Base-by-base conservation (phyloP, 2,113 vertebrate genomes). In the Salvelinus fontinalis region DNA sequence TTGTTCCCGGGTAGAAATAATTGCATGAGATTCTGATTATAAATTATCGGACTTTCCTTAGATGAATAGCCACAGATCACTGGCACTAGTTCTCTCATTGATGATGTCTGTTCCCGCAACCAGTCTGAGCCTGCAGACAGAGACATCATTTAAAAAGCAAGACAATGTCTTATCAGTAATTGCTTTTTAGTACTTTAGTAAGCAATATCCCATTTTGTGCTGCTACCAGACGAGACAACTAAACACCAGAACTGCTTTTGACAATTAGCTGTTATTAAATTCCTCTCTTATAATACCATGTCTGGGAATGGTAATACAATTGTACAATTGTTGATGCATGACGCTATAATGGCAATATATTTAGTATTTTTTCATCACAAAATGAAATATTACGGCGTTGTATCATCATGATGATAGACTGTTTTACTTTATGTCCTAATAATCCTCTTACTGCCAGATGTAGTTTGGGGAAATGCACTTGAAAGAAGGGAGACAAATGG, bases 401-500 rank as follows among this genome's bases (percentile, higher is more conserved):
- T 14, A 54, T 54, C 16, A 54, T 54, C 49, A 54, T 54, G 49
- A 13, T 51, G 49, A 51, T 51, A 51, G 49, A 14, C 14, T 51
- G 49, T 54, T 54, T 75, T 11, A 44, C 8, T 75, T 78, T 75
- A 73, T 62, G 18, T 60, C 49, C 64, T 74, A 75, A 75, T 83
- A 72, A 81, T 81, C 62, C 77, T 70, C 54, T 76, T 64, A 70
- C 74, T 78, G 79, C 69, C 75, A 26, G 13, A 60, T 71, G 62
- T 70, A 27, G 74, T 80, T 78, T 27, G 75, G 49, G 26, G 74
- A 76, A 80, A 84, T 77, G 69, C 44, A 74, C 49, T 49, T 70
- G 71, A 76, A 77, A 75, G 51, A 18, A 54, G 1, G 51, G 12
- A 54, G 74, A 76, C 59, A 62, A 8, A 62, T 22, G 59, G 3